Evolutionary conservation across 1,140 invertebrate genomes (phyloP).

Genomic region (Drosophila sp.): DNA sequence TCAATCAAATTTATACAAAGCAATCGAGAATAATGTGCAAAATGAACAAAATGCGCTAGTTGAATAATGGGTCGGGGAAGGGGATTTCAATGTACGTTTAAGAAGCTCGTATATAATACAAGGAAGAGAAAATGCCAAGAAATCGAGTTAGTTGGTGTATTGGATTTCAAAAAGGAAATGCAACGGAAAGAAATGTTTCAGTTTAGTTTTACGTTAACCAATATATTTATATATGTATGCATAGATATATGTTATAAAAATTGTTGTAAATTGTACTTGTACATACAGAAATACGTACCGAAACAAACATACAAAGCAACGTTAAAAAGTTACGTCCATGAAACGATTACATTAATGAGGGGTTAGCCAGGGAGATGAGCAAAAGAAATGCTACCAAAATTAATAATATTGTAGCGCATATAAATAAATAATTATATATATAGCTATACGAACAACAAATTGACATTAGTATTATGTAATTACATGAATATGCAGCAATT

Average conservation of each 20-base stretch:
- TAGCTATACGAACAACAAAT: slow-evolving; percentile 30
- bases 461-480: slow-evolving; percentile 48
- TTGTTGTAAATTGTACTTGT: slow-evolving; percentile 80
- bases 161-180: not conserved
- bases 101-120: slow-evolving; percentile 76
- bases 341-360: slow-evolving; percentile 35
- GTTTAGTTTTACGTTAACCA: not conserved
- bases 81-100: slow-evolving; percentile 51
- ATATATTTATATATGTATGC: slow-evolving; percentile 41
- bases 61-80: not conserved
- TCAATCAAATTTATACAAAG: slow-evolving; percentile 46
- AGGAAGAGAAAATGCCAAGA: slow-evolving; percentile 40
- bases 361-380: slow-evolving; percentile 24
- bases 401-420: slow-evolving; percentile 39
- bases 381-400: slow-evolving; percentile 61
- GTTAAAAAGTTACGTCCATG: slow-evolving; percentile 77
- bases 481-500: slow-evolving; percentile 23
- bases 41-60: slow-evolving; percentile 24
- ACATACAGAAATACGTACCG: slow-evolving; percentile 59
- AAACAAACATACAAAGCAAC: slow-evolving; percentile 76
- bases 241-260: slow-evolving; percentile 52
- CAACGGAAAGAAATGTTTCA: not conserved
- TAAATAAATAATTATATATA: slow-evolving; percentile 29
- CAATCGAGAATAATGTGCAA: slow-evolving; percentile 67
- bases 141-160: slow-evolving; percentile 44